These are phyloP conservation scores for Gryllus bimaculatus DNA, from an alignment of 1,140 invertebrate species.

Conservation along the genomic window DNA sequence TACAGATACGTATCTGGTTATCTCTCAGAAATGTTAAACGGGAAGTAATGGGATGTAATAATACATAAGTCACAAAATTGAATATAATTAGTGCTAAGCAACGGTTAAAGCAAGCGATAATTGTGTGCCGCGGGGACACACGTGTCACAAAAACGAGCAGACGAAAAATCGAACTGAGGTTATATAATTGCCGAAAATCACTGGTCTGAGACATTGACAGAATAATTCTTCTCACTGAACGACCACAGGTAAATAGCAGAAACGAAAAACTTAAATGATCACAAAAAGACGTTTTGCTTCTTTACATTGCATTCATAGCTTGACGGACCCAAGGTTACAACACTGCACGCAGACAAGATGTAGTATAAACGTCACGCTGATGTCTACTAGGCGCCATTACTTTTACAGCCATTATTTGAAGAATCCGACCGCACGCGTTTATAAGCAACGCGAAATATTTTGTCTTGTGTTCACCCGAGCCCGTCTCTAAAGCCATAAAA, in stretches of 20 bases:
- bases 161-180: not conserved
- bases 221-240: not conserved
- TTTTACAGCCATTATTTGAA: slow-evolving; percentile 5
- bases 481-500: not conserved
- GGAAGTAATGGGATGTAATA: no score
- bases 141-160: not conserved
- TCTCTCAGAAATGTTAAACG: no score
- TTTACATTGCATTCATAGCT: not conserved
- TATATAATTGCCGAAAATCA: not conserved
- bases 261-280: not conserved
- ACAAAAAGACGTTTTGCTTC: not conserved
- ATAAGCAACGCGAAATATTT: not conserved
- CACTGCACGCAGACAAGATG: not conserved
- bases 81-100: not conserved
- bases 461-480: not conserved
- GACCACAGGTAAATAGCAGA: not conserved
- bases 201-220: not conserved
- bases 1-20: no score
- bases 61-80: no score
- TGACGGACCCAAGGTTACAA: not conserved
- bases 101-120: not conserved
- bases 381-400: not conserved
- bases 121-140: not conserved
- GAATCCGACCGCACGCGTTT: not conserved
- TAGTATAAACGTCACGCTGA: not conserved